Percentiles rank a stretch among this genome's conserved stretches.
Conservation (phyloP, 92 coral and sea anemone species). For the Porites cylindrica region DNA sequence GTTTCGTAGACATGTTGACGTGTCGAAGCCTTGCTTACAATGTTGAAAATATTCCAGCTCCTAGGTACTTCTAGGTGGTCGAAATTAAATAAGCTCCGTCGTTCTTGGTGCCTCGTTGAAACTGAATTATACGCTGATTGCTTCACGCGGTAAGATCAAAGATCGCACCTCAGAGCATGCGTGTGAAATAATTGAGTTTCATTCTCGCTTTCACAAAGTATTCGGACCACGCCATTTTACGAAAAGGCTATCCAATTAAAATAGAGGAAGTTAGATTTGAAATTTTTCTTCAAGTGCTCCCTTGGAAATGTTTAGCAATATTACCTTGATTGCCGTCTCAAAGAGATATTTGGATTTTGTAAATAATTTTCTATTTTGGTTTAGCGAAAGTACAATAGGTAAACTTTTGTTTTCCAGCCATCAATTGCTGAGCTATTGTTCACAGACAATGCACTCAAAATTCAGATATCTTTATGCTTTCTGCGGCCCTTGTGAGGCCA, state of each 20-base stretch:
- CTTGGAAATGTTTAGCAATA: slow-evolving; percentile 75
- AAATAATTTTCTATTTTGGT: slow-evolving; percentile 89
- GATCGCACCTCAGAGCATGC: slow-evolving; percentile 81
- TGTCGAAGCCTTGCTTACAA: neutral
- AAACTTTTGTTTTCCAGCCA: slow-evolving; percentile 75
- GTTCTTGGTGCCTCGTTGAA: slow-evolving; percentile 68
- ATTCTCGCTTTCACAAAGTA: slow-evolving; percentile 64
- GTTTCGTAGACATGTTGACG: slow-evolving; percentile 71
- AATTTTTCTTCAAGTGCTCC: slow-evolving; percentile 77
- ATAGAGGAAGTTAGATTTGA: slow-evolving; percentile 81
- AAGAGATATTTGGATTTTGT: slow-evolving; percentile 93
- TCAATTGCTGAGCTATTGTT: slow-evolving; percentile 90
- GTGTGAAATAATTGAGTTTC: slow-evolving; percentile 91
- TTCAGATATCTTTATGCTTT: slow-evolving; percentile 87
- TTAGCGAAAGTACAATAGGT: slow-evolving; percentile 76
- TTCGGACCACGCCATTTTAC: slow-evolving; percentile 87
- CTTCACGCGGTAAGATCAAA: slow-evolving; percentile 94
- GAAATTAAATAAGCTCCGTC: slow-evolving; percentile 62
- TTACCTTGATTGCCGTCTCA: slow-evolving; percentile 89
- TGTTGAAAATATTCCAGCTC: slow-evolving; percentile 64
- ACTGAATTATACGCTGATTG: slow-evolving; percentile 67
- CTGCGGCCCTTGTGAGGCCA: slow-evolving; percentile 78
- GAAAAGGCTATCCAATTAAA: slow-evolving; percentile 98
- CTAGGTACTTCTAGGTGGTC: slow-evolving; percentile 94
- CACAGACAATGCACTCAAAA: slow-evolving; percentile 77